Evolutionary conservation across 2,113 vertebrate species (phyloP).

Genomic region (Heliornis fulica): DNA sequence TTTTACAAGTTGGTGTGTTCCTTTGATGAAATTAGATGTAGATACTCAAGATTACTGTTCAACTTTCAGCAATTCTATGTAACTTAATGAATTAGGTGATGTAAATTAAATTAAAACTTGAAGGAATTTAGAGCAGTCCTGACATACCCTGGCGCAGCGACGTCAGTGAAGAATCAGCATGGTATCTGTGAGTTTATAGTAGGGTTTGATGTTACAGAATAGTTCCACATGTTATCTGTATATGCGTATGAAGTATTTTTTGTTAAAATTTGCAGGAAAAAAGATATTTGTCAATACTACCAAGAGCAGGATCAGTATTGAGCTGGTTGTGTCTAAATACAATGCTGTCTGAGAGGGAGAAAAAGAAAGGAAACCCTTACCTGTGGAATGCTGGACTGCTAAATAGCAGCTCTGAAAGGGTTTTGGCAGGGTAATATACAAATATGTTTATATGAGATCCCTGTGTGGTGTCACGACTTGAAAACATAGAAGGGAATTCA

Average conservation of each 20-base stretch:
- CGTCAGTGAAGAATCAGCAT: neutral
- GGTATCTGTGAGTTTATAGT: neutral
- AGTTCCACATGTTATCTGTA: neutral
- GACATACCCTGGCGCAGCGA: neutral
- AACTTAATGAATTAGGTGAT: neutral
- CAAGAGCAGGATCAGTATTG: neutral
- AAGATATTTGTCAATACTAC: neutral
- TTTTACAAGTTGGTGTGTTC: neutral
- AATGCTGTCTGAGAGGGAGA: neutral
- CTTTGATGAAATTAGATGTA: neutral
- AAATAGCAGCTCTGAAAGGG: neutral
- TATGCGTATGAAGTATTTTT: neutral
- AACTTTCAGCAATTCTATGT: no score
- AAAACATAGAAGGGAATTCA: neutral
- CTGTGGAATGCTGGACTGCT: neutral
- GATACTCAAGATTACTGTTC: neutral
- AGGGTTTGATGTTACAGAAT: neutral
- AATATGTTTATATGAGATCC: neutral
- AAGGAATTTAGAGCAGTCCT: neutral
- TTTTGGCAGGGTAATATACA: neutral
- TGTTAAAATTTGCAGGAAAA: neutral
- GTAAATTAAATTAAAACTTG: neutral
- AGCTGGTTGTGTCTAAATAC: neutral
- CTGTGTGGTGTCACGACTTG: neutral
- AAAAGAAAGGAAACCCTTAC: neutral